Conservation (phyloP, 2,888 invertebrate genomes). For the Morinoia aosen region DNA sequence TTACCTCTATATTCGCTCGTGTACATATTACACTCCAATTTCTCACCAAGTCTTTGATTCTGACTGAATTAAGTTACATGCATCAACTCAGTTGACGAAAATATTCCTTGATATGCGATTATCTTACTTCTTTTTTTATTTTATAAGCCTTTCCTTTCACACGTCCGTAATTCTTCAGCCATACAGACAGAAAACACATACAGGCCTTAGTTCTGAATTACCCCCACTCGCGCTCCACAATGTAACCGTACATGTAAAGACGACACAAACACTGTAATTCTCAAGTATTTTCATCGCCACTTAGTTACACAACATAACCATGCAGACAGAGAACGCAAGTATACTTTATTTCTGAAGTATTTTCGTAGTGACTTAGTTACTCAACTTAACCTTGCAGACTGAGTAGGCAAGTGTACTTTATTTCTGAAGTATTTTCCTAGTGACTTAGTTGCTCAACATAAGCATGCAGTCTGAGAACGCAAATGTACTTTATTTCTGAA, state of each 20-base stretch:
- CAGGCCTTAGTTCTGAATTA: too few relatives aligned
- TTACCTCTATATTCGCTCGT: background rate
- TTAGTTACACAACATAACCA: background rate
- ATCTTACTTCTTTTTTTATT: background rate
- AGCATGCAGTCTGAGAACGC: too few relatives aligned
- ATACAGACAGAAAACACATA: too few relatives aligned
- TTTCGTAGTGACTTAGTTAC: background rate
- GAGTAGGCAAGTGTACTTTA: too few relatives aligned
- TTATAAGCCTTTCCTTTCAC: too few relatives aligned
- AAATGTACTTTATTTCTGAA: background rate
- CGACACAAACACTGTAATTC: too few relatives aligned
- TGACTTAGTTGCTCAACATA: too few relatives aligned
- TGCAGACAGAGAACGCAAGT: background rate
- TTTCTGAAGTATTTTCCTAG: too few relatives aligned
- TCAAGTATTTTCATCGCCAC: background rate
- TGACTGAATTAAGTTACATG: background rate
- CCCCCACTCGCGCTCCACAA: too few relatives aligned
- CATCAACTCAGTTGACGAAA: background rate
- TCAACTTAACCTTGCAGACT: background rate
- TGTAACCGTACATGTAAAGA: too few relatives aligned
- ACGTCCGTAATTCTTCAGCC: too few relatives aligned
- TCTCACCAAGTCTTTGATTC: background rate
- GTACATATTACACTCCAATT: background rate
- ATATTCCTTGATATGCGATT: background rate
- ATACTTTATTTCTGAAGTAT: background rate